Evolutionary conservation across 2,797 vertebrate genomes (phyloP), one percentile per base, ranked within the genome.

Genomic region (Sebastes kiyomatsui): DNA sequence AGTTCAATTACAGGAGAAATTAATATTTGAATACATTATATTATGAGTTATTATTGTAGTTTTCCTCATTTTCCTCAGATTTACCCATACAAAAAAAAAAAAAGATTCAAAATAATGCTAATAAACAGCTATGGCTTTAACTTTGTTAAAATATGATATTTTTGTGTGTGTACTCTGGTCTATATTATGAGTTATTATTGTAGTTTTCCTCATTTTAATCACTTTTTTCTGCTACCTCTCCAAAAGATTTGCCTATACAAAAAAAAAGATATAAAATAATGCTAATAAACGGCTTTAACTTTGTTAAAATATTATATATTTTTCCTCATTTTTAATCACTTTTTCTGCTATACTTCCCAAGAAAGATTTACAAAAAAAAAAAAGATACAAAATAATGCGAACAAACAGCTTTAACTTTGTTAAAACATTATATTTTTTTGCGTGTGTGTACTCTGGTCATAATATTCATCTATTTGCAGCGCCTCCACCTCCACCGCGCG

Each of bases 381-480:
- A 22, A 6, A 35, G 55, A 30, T 35, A 35, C 35, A 12, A 23
- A 46, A 30, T 5, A 20, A 46, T 11, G 18, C 5, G 5, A 25
- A 33, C 3, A 38, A 80, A 38, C 4, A 49, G 1, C 32, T 35
- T 72, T 66, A 33, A 55, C 12, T 60, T 27, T n/a, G 5, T 42
- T 38, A 22, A 74, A 78, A 33, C 23, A 1, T 28, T 2, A 20
- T 6, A 0, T 2, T 28, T 23, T 52, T 25, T 11, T 38, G 11
- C 2, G 35, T 74, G 4, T 25, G 60, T 16, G 6, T 60, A 35
- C 38, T 73, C 20, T 27, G 35, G 14, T 73, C 20, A 38, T 54
- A 61, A 68, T 33, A 67, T 84, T 42, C 9, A 20, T 58, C 14
- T 62, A n/a, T 80, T 55, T 62, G 33, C 83, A 22, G 73, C 52